Base-by-base conservation (phyloP, 2,888 invertebrate species). In the Lithophane semibrunnea region DNA sequence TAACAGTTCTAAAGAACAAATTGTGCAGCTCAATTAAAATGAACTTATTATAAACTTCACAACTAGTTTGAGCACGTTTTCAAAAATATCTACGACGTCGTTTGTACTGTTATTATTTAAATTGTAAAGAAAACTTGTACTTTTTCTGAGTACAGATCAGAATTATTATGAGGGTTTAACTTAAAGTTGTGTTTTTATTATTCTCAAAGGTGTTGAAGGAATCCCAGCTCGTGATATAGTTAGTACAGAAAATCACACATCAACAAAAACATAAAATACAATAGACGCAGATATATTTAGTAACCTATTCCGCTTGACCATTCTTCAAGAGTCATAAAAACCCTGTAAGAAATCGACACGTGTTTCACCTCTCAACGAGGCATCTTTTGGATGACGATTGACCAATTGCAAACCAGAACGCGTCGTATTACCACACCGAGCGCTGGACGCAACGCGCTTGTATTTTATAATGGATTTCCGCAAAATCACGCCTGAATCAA, bases 1-100 rank as follows among this genome's bases (percentile, higher is more conserved):
- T 52, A 77, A 67, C 54, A 75, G 64, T 77, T 80, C 42, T 37
- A 63, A 16, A 66, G 69, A 73, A 79, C 52, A 44, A 75, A 81
- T 72, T 79, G 74, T 80, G 77, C 78, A 88, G 77, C 84, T 85
- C 56, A 82, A 83, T 86, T 88, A 54, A 67, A 75, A 65, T 75
- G 67, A 54, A 78, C 65, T 77, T 75, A 79, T 66, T 72, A 74
- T 47, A 77, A 76, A 58, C 60, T 78, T 74, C 10, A 65, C 16
- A 61, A 76, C 13, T 18, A 69, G 49, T 75, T 80, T 44, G 56
- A 68, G 60, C 60, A 69, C 74, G 60, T 72, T 72, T 73, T 63
- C 16, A 61, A 64, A 77, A 82, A 74, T 64, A 64, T 24, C 56
- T 73, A 82, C 54, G 49, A 24, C 44, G 49, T 61, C 10, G 42